Conservation (phyloP, 2,113 vertebrate genomes). For the Gambusia holbrooki region DNA sequence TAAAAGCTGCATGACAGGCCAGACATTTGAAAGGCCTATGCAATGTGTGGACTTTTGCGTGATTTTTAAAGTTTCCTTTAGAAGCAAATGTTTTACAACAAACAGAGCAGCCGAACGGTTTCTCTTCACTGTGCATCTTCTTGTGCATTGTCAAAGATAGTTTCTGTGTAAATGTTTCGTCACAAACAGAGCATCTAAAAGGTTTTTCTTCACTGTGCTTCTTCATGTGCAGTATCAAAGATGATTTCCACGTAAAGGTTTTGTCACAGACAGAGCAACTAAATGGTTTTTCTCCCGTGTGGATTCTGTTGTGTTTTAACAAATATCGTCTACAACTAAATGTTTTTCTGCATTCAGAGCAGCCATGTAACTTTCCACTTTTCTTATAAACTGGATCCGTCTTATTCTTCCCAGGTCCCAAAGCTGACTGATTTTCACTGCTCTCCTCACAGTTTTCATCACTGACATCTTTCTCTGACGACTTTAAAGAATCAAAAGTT, state of each 20-base stretch:
- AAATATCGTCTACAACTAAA: not conserved
- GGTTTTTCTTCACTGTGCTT: too few species aligned
- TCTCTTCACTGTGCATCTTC: not conserved
- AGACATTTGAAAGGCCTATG: not conserved
- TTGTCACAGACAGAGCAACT: constrained; percentile 1
- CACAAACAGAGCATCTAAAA: too few species aligned
- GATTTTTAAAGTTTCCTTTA: not conserved
- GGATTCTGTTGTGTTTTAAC: not conserved
- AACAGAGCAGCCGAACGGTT: not conserved
- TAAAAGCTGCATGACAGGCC: not conserved
- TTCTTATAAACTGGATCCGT: not conserved
- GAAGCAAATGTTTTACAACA: not conserved
- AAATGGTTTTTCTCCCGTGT: too few species aligned
- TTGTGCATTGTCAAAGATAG: too few species aligned
- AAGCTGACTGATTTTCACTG: not conserved
- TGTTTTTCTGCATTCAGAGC: not conserved
- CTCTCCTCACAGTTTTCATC: not conserved
- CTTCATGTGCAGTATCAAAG: not conserved
- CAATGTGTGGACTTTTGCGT: not conserved
- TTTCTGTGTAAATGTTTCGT: too few species aligned
- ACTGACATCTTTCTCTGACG: not conserved
- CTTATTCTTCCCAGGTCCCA: not conserved
- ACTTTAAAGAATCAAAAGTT: not conserved
- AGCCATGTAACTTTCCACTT: not conserved
- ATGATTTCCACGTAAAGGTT: too few species aligned